Conservation (phyloP, 2,888 invertebrate genomes). For the Tinea trinotella region DNA sequence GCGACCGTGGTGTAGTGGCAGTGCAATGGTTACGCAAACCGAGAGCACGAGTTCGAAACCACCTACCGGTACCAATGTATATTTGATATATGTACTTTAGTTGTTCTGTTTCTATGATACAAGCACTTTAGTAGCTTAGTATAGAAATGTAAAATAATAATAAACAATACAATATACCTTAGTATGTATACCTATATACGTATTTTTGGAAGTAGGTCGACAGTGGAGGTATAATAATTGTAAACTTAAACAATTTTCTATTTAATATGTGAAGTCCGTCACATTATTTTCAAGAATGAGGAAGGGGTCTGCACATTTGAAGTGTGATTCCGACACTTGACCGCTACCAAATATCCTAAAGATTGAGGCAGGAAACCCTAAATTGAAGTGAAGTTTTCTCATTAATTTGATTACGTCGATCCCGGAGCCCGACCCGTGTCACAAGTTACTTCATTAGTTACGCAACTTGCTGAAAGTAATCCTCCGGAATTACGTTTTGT, state of each 20-base stretch:
- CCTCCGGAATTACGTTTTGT: slow-evolving; percentile 61
- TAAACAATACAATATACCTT: too few relatives aligned
- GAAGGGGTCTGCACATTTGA: slow-evolving; percentile 6
- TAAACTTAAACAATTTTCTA: neutral
- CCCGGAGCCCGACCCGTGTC: slow-evolving; percentile 66
- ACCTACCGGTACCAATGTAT: too few relatives aligned
- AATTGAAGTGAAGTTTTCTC: slow-evolving; percentile 71
- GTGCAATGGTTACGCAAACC: too few relatives aligned
- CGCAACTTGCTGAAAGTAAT: slow-evolving; percentile 66
- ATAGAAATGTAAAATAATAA: too few relatives aligned
- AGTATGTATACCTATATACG: too few relatives aligned
- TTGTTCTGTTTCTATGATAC: too few relatives aligned
- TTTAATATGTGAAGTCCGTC: slow-evolving; percentile 25
- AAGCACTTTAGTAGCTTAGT: too few relatives aligned
- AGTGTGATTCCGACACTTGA: slow-evolving; percentile 47
- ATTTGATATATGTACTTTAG: too few relatives aligned
- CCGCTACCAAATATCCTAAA: slow-evolving; percentile 62
- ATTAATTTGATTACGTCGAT: slow-evolving; percentile 72
- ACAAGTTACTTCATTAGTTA: slow-evolving; percentile 72
- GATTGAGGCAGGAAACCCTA: slow-evolving; percentile 65
- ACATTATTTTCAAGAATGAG: slow-evolving; percentile 8
- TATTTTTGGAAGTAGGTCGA: too few relatives aligned
- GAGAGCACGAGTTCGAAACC: too few relatives aligned
- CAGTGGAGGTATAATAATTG: too few relatives aligned
- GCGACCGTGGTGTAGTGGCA: too few relatives aligned